phyloP scores from a whole-genome alignment of 1,140 invertebrate genomes.

The Danaus melanippus region DNA sequence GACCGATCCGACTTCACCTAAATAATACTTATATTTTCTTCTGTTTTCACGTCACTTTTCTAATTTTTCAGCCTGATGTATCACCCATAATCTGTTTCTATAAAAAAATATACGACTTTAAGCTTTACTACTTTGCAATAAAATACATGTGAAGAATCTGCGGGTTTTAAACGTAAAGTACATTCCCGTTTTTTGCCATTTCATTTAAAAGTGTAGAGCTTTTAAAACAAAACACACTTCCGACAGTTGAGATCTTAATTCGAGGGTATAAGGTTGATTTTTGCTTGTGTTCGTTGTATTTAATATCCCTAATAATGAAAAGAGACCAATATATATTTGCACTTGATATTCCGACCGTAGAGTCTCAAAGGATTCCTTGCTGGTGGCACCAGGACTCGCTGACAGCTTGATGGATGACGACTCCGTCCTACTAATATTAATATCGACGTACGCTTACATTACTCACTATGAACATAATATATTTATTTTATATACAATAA shows the following conservation, averaged over 20 bases:
- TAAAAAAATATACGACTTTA: slow-evolving; percentile 10
- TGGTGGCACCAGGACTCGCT: slow-evolving; percentile 12
- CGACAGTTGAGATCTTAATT: background rate
- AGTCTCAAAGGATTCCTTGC: slow-evolving; percentile 4
- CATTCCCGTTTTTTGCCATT: slow-evolving; percentile 14
- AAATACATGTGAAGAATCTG: slow-evolving; percentile 7
- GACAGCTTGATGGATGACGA: slow-evolving; percentile 38
- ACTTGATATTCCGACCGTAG: slow-evolving; percentile 7
- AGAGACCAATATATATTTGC: slow-evolving; percentile 19
- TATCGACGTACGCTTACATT: too few relatives aligned
- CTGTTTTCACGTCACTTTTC: slow-evolving; percentile 41
- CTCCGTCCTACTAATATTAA: background rate
- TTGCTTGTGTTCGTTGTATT: background rate
- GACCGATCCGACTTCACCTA: too few relatives aligned
- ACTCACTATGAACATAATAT: background rate
- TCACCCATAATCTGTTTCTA: slow-evolving; percentile 11
- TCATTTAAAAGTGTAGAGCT: slow-evolving; percentile 2
- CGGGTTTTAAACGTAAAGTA: slow-evolving; percentile 4
- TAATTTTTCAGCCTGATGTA: slow-evolving; percentile 31
- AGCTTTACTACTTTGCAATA: slow-evolving; percentile 18
- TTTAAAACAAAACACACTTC: background rate
- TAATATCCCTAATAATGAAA: slow-evolving; percentile 13
- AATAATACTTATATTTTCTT: slow-evolving; percentile 24
- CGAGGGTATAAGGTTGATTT: slow-evolving; percentile 5
- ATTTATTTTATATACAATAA: background rate